Conservation (phyloP, 2,797 vertebrate species). For the Gymnoscopelus microlampas region DNA sequence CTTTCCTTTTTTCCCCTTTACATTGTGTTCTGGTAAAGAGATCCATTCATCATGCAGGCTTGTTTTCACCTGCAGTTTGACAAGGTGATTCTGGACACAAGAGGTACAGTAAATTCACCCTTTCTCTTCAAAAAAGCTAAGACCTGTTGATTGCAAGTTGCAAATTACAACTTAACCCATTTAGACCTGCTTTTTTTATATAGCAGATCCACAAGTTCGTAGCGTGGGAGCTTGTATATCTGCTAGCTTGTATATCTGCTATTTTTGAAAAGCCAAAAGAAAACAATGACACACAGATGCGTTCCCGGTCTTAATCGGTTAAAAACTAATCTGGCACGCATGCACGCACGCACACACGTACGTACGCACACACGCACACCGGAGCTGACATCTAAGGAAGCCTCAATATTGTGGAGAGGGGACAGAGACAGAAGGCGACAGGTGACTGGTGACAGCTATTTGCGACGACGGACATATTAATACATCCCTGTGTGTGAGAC, state of each 20-base stretch:
- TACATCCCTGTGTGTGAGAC: conserved; percentile 50
- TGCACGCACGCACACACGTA: not conserved
- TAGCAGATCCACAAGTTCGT: no score
- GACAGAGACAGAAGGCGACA: not conserved
- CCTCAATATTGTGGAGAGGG: not conserved
- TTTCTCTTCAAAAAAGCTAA: not conserved
- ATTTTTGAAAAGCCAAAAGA: no score
- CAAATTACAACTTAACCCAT: not conserved
- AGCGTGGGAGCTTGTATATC: no score
- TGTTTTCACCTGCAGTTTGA: not conserved
- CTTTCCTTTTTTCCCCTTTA: not conserved
- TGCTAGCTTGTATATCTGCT: no score
- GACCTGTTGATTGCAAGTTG: not conserved
- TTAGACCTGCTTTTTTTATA: no score
- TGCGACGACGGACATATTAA: conserved; percentile 20
- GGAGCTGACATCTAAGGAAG: not conserved
- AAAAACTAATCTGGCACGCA: not conserved
- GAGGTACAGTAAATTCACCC: not conserved
- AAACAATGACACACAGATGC: no score
- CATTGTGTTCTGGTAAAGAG: not conserved
- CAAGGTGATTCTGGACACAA: not conserved
- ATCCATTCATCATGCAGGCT: not conserved
- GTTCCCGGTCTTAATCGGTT: no score
- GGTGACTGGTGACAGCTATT: conserved; percentile 32
- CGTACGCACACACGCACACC: not conserved